A percentile compares a stretch with the other conserved stretches of the same genome.
phyloP scores from a whole-genome alignment of 2,888 invertebrate genomes.

The Eupithecia subfuscata region DNA sequence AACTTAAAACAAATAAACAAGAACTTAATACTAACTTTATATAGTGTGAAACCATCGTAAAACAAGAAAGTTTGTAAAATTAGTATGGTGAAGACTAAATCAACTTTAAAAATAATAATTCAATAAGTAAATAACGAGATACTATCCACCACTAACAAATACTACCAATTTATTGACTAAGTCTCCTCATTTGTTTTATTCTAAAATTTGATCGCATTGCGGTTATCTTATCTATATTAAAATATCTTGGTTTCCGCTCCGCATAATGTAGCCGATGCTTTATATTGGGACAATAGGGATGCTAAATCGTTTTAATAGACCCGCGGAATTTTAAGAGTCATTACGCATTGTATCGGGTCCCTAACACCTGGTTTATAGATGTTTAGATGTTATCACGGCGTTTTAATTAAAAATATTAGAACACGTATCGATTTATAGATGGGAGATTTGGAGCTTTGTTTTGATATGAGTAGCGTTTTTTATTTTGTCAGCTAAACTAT shows the following conservation, averaged over 20 bases:
- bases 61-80: too few species aligned
- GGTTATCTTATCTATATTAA: background rate
- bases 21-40: too few species aligned
- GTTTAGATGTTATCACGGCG: constrained; percentile 70
- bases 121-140: background rate
- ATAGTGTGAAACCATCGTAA: too few species aligned
- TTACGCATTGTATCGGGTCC: constrained; percentile 65
- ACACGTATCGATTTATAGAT: constrained; percentile 45
- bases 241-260: background rate
- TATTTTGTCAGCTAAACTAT: constrained; percentile 22
- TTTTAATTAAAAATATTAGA: constrained; percentile 62
- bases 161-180: background rate
- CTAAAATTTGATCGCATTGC: too few species aligned
- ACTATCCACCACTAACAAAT: background rate
- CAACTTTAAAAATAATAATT: too few species aligned
- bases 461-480: constrained; percentile 19
- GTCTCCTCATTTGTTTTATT: background rate
- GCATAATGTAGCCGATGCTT: constrained; percentile 45
- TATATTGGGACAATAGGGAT: constrained; percentile 69
- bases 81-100: too few species aligned
- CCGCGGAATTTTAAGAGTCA: constrained; percentile 71
- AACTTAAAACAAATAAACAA: too few species aligned
- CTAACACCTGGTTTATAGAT: constrained; percentile 74
- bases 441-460: constrained; percentile 35
- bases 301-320: constrained; percentile 83